Conservation (phyloP, 2,797 vertebrate species). For the Microhierax caerulescens region DNA sequence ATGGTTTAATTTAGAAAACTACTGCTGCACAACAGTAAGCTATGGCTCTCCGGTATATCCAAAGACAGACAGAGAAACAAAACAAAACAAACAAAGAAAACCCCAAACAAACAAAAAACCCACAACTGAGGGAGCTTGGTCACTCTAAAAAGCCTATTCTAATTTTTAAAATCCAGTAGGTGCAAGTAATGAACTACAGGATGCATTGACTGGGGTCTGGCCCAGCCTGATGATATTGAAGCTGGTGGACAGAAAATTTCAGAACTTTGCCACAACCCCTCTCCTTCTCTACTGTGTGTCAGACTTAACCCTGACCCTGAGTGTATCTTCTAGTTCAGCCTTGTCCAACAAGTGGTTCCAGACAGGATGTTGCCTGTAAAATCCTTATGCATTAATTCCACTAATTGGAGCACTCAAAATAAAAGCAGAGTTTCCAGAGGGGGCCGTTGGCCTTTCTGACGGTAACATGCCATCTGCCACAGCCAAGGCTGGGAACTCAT, state of each 20-base stretch:
- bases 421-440: neutral
- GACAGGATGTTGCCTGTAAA: constrained; percentile 5
- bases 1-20: neutral
- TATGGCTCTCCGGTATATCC: neutral
- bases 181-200: neutral
- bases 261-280: neutral
- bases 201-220: neutral
- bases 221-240: neutral
- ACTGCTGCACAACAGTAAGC: neutral
- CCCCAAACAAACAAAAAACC: neutral
- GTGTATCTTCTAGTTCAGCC: neutral
- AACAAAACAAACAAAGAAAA: neutral
- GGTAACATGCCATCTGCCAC: neutral
- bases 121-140: neutral
- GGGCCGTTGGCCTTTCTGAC: neutral
- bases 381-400: neutral
- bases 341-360: neutral
- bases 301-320: neutral
- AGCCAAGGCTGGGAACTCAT: neutral
- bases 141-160: neutral
- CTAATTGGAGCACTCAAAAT: neutral
- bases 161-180: neutral
- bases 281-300: neutral
- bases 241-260: neutral
- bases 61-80: neutral